These are phyloP conservation scores for Aythya fuligula DNA, from an alignment of 2,797 vertebrate species.

Conservation along the genomic window DNA sequence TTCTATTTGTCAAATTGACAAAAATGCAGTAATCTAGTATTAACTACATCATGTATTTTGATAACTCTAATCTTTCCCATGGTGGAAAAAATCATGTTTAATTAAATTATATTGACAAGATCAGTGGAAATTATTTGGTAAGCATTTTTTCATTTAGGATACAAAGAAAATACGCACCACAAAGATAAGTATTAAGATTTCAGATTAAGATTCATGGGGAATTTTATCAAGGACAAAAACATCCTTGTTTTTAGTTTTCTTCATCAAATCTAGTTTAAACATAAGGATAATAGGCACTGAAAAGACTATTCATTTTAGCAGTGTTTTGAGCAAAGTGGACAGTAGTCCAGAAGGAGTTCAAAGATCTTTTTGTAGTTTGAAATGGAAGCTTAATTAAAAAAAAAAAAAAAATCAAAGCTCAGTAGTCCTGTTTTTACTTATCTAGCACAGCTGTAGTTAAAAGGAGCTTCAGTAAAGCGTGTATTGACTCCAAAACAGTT, in stretches of 20 bases:
- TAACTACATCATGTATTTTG: neutral
- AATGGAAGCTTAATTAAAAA: conserved; percentile 50
- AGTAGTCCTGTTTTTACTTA: conserved; percentile 44
- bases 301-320: conserved; percentile 45
- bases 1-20: neutral
- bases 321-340: conserved; percentile 23
- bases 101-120: conserved; percentile 1
- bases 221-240: conserved; percentile 11
- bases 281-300: conserved; percentile 28
- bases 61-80: neutral
- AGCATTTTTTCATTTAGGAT: neutral
- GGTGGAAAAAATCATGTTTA: neutral
- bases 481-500: conserved; percentile 56
- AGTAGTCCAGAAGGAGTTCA: conserved; percentile 52
- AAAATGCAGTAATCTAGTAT: neutral
- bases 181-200: neutral
- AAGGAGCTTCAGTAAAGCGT: conserved; percentile 58
- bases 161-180: neutral
- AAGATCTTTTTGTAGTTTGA: conserved; percentile 61
- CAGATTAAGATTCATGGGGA: neutral
- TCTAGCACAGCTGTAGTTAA: conserved; percentile 66
- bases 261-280: conserved; percentile 24
- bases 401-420: neutral
- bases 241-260: conserved; percentile 27
- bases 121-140: conserved; percentile 8